phyloP scores from a whole-genome alignment of 2,113 vertebrate species.

The Fukomys damarensis region DNA sequence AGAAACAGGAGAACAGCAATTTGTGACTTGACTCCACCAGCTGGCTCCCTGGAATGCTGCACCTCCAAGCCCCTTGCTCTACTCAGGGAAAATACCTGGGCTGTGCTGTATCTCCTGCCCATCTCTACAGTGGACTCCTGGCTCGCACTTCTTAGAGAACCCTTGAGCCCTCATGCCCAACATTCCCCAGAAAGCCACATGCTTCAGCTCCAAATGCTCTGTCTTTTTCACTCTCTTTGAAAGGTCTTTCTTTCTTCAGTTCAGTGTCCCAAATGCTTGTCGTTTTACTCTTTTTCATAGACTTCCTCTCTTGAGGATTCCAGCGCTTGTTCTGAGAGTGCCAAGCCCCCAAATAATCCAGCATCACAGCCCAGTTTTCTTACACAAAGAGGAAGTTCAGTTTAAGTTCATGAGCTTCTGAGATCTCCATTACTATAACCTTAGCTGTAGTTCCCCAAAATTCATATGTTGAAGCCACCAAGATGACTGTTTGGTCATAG shows the following conservation, averaged over 20 bases:
- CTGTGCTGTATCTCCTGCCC: neutral
- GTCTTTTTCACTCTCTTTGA: neutral
- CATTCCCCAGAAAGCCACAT: neutral
- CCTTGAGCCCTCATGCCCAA: neutral
- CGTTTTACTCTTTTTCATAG: neutral
- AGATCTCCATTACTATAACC: neutral
- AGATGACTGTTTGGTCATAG: neutral
- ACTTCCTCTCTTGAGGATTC: neutral
- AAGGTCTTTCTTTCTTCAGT: neutral
- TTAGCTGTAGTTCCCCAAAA: neutral
- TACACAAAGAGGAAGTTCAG: neutral
- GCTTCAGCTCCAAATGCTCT: neutral
- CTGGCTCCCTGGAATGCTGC: slow-evolving; percentile 46
- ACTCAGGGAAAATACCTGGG: neutral
- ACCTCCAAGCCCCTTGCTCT: slow-evolving; percentile 35
- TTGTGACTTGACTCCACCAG: neutral
- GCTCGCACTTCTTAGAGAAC: neutral
- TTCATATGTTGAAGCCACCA: neutral
- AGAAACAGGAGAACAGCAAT: slow-evolving; percentile 35
- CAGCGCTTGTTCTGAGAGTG: neutral
- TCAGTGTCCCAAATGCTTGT: neutral
- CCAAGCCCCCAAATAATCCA: neutral
- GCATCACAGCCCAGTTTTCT: neutral
- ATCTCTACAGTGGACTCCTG: neutral
- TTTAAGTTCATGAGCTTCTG: neutral